Evolutionary conservation across 2,888 invertebrate genomes (phyloP), one percentile per base, ranked within the genome.

Genomic region (Drosophila diplacantha): DNA sequence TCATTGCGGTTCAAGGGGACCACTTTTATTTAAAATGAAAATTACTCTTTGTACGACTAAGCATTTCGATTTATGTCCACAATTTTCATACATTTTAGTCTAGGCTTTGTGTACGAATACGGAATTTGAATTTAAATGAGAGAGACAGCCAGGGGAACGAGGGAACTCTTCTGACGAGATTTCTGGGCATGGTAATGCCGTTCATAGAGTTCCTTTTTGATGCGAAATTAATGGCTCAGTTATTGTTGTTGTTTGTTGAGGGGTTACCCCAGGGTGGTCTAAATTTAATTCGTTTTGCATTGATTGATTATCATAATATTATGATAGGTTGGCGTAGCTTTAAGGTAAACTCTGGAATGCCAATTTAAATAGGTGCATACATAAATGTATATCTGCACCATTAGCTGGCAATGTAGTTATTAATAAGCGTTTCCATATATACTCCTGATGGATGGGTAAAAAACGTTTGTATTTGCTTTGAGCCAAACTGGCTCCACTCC

Each of bases 201-300:
- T 43, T 52, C 26, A 52, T 32, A 52, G 35, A 66, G 65, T 69
- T 66, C 70, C 70, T 69, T 65, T 65, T 43, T 62, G 63, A 69
- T 49, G 66, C 22, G 38, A 47, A 66, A 66, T 47, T 62, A 62
- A 66, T 70, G 41, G 52, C 70, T 38, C 47, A 43, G 51, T 43
- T 34, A 65, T 41, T 44, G 60, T 16, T 35, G 14, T 18, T 47
- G 7, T 29, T 38, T 37, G 20, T 38, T 26, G 38, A 24, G 31
- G 16, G 18, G 44, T 32, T 50, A 16, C 35, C 34, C 26, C 29
- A 12, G 39, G 14, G 16, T 29, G 29, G 31, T 59, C 59, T 34
- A 50, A 44, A 35, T 59, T 49, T 41, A 60, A 65, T 34, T 29
- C 66, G 34, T 65, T 60, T 60, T 53, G 53, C 53, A 53, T 22